Evolutionary conservation across 1,140 invertebrate genomes (phyloP).

Genomic region (Arion vulgaris): DNA sequence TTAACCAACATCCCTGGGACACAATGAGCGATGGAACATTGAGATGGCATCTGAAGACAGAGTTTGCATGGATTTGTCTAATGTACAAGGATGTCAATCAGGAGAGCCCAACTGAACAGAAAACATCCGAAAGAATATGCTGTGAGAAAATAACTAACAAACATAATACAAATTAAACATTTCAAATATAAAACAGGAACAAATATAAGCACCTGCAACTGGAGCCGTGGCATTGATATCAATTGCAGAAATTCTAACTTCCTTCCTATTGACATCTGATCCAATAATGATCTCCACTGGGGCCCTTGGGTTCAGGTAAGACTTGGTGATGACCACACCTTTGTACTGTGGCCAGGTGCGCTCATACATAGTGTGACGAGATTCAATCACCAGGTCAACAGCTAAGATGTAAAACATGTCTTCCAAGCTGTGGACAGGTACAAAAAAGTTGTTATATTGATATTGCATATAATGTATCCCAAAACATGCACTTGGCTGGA

Average conservation of each 20-base stretch:
- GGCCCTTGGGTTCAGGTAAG: conserved; percentile 88
- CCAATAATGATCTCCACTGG: conserved; percentile 94
- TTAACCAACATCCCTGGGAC: too few species aligned
- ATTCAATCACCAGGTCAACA: conserved; percentile 94
- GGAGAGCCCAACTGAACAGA: too few species aligned
- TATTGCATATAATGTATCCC: not conserved
- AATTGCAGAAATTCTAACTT: conserved; percentile 1
- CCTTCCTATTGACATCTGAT: conserved; percentile 79
- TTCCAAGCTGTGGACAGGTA: conserved; percentile 53
- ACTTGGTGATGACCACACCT: conserved; percentile 76
- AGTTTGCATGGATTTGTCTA: too few species aligned
- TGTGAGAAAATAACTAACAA: too few species aligned
- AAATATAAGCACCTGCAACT: not conserved
- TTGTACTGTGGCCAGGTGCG: conserved; percentile 94
- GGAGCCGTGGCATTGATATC: conserved; percentile 17
- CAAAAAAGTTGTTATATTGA: too few species aligned
- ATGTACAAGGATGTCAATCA: too few species aligned
- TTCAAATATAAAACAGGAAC: too few species aligned
- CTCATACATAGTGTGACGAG: conserved; percentile 95
- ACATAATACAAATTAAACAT: too few species aligned
- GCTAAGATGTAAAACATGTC: conserved; percentile 86
- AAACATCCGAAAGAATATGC: too few species aligned
- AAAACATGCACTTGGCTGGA: too few species aligned
- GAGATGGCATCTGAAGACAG: too few species aligned
- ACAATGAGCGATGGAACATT: too few species aligned